These are phyloP conservation scores for Cariama cristata DNA, from an alignment of 2,113 vertebrate species.

Conservation along the genomic window DNA sequence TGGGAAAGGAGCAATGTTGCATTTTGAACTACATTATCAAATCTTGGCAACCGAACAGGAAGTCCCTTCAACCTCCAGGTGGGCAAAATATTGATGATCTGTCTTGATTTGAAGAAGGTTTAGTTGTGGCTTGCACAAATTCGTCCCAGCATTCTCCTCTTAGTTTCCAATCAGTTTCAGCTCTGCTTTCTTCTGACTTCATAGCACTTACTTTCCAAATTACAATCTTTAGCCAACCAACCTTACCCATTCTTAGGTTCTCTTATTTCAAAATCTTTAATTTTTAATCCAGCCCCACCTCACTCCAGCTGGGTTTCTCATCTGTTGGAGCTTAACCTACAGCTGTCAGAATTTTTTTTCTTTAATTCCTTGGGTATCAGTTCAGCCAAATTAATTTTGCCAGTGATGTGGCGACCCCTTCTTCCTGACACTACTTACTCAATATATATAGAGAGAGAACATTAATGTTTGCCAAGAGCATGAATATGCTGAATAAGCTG, in stretches of 20 bases:
- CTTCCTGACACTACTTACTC: background rate
- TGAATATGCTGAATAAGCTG: background rate
- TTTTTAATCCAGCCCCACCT: constrained; percentile 23
- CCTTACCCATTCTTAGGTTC: background rate
- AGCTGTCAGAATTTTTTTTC: background rate
- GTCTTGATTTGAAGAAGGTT: background rate
- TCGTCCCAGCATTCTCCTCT: background rate
- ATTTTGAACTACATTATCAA: background rate
- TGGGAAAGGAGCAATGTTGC: background rate
- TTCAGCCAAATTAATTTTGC: constrained; percentile 24
- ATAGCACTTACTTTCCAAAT: background rate
- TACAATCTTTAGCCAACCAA: background rate
- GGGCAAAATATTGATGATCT: constrained; percentile 20
- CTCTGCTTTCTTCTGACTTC: background rate
- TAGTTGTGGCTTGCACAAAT: background rate
- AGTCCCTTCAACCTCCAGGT: background rate
- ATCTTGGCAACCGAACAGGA: background rate
- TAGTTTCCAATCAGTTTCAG: background rate
- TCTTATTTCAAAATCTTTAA: constrained; percentile 20
- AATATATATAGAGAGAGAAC: background rate
- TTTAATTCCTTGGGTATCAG: background rate
- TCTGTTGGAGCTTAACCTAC: constrained; percentile 4
- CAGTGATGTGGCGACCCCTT: background rate
- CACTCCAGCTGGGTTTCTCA: constrained; percentile 29
- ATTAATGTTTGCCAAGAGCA: background rate